These are phyloP conservation scores for Gulo gulo DNA, from an alignment of 2,113 vertebrate species.

Conservation along the genomic window DNA sequence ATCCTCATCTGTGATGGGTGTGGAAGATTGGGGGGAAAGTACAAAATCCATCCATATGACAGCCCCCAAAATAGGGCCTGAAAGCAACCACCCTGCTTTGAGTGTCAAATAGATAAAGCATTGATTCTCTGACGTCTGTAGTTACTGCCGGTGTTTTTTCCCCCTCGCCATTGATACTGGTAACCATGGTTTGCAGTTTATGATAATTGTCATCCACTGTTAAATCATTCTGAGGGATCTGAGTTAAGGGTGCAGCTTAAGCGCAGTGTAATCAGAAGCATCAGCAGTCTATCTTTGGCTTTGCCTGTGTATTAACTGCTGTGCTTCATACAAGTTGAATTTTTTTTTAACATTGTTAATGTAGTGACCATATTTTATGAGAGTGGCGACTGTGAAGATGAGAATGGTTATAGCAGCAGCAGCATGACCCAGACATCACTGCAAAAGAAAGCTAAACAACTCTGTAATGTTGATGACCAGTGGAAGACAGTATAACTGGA, in stretches of 20 bases:
- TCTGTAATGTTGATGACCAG: not conserved
- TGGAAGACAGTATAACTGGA: not conserved
- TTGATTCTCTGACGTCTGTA: not conserved
- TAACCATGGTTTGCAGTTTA: not conserved
- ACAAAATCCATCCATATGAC: not conserved
- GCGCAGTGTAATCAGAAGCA: not conserved
- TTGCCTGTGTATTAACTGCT: not conserved
- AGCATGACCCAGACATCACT: not conserved
- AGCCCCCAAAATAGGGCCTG: not conserved
- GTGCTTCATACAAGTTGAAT: not conserved
- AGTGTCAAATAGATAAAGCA: not conserved
- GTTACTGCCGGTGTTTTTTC: not conserved
- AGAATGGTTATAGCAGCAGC: not conserved
- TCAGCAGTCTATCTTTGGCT: not conserved
- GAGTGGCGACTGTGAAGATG: not conserved
- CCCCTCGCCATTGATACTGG: not conserved
- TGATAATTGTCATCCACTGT: not conserved
- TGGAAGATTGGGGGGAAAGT: not conserved
- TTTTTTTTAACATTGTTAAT: not conserved
- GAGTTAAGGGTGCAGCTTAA: not conserved
- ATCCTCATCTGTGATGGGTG: not conserved
- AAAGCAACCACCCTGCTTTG: not conserved
- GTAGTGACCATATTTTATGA: not conserved
- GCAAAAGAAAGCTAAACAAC: not conserved
- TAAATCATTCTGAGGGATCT: not conserved